A percentile compares a stretch with the other conserved stretches of the same genome.
Evolutionary conservation across 2,888 invertebrate genomes (phyloP).

Genomic region (Mimumesa dahlbomi): DNA sequence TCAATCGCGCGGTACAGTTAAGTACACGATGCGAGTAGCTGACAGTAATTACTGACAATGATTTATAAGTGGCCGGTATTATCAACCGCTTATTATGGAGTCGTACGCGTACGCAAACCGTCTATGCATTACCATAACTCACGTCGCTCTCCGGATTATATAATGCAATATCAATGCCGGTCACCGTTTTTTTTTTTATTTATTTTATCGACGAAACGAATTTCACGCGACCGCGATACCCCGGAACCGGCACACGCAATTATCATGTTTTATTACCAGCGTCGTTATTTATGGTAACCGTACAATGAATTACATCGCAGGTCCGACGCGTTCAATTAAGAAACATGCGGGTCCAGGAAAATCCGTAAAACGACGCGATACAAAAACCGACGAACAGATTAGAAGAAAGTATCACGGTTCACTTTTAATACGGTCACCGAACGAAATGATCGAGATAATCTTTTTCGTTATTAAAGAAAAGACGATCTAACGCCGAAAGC

Average conservation of each 20-base stretch:
- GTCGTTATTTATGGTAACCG: background rate
- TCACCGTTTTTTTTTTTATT: conserved; percentile 21
- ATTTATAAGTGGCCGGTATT: conserved; percentile 38
- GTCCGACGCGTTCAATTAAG: conserved; percentile 1
- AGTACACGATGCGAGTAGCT: conserved; percentile 7
- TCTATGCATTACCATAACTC: conserved; percentile 42
- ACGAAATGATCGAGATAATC: conserved; percentile 41
- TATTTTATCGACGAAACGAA: conserved; percentile 24
- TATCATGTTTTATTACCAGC: conserved; percentile 8
- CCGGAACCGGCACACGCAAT: conserved; percentile 25
- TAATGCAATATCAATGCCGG: conserved; percentile 27
- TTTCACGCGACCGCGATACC: background rate
- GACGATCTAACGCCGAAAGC: conserved; percentile 10
- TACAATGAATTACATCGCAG: background rate
- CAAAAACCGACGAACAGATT: background rate
- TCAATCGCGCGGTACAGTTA: conserved; percentile 17
- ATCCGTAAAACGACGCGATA: background rate
- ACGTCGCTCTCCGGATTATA: conserved; percentile 21
- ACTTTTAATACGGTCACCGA: background rate
- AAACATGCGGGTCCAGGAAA: conserved; percentile 10
- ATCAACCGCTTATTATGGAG: conserved; percentile 45
- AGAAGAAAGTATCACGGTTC: background rate
- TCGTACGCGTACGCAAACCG: conserved; percentile 37
- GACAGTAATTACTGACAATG: conserved; percentile 32
- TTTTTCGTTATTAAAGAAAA: conserved; percentile 38